Conservation (phyloP, 2,113 vertebrate genomes). For the Arenaria interpres region DNA sequence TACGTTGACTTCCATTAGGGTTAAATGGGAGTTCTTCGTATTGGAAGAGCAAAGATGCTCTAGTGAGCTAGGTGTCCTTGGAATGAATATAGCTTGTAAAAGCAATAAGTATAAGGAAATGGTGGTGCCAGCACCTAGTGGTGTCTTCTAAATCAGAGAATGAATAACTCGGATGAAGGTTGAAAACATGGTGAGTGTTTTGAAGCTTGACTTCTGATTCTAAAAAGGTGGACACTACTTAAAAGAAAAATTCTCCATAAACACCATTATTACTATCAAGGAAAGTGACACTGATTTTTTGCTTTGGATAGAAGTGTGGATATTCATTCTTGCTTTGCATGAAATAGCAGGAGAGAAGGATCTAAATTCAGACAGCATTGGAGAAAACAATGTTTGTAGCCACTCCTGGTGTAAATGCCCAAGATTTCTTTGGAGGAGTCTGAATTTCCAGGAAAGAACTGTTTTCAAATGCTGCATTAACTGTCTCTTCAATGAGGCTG, state of each 20-base stretch:
- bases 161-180: neutral
- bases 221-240: neutral
- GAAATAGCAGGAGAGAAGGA: neutral
- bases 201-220: conserved; percentile 22
- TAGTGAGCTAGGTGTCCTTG: neutral
- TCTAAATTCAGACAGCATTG: neutral
- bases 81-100: conserved; percentile 7
- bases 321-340: neutral
- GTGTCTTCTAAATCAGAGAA: neutral
- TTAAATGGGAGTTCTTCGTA: neutral
- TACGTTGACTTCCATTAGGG: conserved; percentile 9
- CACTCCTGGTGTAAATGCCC: neutral
- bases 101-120: conserved; percentile 49
- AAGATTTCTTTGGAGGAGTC: neutral
- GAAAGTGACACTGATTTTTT: neutral
- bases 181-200: neutral
- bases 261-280: neutral
- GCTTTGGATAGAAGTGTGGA: neutral
- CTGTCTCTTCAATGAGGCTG: neutral
- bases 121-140: neutral
- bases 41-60: neutral
- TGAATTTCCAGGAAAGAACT: neutral
- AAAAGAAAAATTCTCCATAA: neutral
- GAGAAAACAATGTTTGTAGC: neutral
- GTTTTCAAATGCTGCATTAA: conserved; percentile 36